phyloP scores from a whole-genome alignment of 2,113 vertebrate species.

The Mustela lutreola region DNA sequence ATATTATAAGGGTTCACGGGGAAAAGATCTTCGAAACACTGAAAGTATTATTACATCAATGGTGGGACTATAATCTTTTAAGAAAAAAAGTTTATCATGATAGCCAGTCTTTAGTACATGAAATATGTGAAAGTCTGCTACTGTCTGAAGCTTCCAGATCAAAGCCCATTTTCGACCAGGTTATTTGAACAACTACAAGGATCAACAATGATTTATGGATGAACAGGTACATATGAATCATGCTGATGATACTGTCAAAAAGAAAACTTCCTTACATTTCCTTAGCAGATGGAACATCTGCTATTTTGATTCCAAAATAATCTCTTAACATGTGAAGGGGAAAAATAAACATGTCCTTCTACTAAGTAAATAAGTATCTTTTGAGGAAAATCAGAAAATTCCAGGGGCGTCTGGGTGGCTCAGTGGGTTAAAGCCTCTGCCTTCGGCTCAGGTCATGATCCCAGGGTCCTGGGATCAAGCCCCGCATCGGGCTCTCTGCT shows the following conservation, averaged over 20 bases:
- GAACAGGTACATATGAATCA: not conserved
- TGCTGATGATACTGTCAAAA: not conserved
- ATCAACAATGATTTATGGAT: not conserved
- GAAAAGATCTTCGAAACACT: not conserved
- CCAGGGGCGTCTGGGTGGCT: not conserved
- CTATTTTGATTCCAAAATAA: constrained; percentile 13
- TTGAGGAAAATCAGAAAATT: constrained; percentile 46
- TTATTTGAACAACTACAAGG: not conserved
- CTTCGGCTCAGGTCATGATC: too few species aligned
- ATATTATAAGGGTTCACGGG: not conserved
- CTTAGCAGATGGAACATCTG: constrained; percentile 20
- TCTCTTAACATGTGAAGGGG: not conserved
- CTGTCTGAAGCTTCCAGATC: not conserved
- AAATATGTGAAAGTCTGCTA: not conserved
- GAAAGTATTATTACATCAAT: not conserved
- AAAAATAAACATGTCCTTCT: not conserved
- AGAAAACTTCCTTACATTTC: not conserved
- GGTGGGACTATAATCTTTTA: not conserved
- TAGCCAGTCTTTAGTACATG: not conserved
- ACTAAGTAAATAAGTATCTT: not conserved
- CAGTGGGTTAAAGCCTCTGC: too few species aligned
- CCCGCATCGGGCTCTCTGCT: too few species aligned
- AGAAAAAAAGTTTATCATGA: not conserved
- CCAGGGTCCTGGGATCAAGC: too few species aligned
- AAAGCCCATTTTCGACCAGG: not conserved